Percentiles rank a stretch among this genome's conserved stretches.
phyloP scores from a whole-genome alignment of 2,113 vertebrate species.

The Podarcis raffonei region DNA sequence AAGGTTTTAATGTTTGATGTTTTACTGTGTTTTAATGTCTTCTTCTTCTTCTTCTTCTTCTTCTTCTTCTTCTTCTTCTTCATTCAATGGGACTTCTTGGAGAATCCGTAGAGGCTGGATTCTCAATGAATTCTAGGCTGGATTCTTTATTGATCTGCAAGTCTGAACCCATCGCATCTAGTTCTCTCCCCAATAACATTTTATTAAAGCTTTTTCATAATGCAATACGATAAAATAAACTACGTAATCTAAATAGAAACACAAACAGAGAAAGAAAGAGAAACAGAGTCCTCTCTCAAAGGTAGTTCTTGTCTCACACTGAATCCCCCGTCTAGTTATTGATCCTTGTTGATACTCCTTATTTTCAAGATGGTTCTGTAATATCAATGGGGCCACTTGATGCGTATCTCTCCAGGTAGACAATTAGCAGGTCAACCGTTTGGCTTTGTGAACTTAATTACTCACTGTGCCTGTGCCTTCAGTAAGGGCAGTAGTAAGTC shows the following conservation, averaged over 20 bases:
- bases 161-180: not conserved
- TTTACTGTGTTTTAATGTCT: no score
- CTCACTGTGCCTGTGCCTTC: slow-evolving; percentile 55
- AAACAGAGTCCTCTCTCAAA: no score
- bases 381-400: slow-evolving; percentile 22
- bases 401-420: slow-evolving; percentile 20
- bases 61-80: no score
- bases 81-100: not conserved
- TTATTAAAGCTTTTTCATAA: no score
- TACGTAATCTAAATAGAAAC: no score
- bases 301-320: no score
- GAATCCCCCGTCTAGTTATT: not conserved
- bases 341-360: not conserved
- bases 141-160: not conserved
- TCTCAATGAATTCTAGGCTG: not conserved
- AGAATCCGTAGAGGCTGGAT: not conserved
- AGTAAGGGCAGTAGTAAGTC: slow-evolving; percentile 62
- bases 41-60: no score
- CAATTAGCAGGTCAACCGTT: slow-evolving; percentile 51
- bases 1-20: no score
- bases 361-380: slow-evolving; percentile 2
- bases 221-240: no score
- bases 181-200: not conserved
- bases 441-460: slow-evolving; percentile 63
- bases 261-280: no score